Percentiles rank a stretch among this genome's conserved stretches.
Conservation (phyloP, 2,888 invertebrate genomes). For the Tetragnatha montana region DNA sequence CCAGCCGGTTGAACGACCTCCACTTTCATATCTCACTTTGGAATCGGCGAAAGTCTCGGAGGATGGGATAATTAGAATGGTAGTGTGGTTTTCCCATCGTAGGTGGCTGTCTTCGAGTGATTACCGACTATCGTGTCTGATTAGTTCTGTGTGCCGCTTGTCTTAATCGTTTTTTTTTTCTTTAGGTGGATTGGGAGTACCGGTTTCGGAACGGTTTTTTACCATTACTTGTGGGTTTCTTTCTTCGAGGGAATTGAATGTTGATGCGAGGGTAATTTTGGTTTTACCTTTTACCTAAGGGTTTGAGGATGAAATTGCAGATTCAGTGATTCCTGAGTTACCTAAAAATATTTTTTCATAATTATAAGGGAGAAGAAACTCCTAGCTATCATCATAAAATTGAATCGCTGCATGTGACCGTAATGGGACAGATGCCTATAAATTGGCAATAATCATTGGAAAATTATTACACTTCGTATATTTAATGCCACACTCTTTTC, state of each 20-base stretch:
- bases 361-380: too few species aligned
- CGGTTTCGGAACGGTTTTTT: not conserved
- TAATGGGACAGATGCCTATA: too few species aligned
- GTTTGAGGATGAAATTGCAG: too few species aligned
- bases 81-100: not conserved
- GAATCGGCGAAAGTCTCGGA: not conserved
- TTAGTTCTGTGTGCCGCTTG: not conserved
- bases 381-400: too few species aligned
- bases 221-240: not conserved
- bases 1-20: conserved; percentile 45
- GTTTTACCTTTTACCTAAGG: not conserved
- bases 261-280: not conserved
- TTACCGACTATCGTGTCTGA: not conserved
- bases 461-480: too few species aligned
- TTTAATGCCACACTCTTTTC: too few species aligned
- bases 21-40: not conserved
- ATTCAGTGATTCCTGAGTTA: too few species aligned
- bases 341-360: too few species aligned
- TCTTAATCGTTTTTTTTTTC: not conserved
- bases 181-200: not conserved
- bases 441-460: too few species aligned
- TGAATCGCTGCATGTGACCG: too few species aligned
- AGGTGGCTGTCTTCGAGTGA: not conserved
- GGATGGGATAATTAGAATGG: not conserved
- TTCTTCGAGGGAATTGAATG: not conserved